Evolutionary conservation across 2,113 vertebrate species (phyloP).

Genomic region (Pedionomus torquatus): DNA sequence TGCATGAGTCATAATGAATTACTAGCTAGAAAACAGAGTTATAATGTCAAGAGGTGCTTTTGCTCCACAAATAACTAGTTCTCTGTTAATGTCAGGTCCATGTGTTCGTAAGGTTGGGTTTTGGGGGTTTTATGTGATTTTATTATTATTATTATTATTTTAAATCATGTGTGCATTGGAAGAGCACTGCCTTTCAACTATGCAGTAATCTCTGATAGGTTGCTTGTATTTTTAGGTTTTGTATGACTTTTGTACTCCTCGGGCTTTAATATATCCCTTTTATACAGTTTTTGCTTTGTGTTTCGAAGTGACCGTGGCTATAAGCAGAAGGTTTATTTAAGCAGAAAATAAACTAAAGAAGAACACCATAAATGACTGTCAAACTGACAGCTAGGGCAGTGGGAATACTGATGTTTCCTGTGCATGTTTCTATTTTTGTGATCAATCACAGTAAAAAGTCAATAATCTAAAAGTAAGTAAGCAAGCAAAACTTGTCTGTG

Average conservation of each 20-base stretch:
- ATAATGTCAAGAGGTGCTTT: constrained; percentile 24
- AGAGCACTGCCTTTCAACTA: background rate
- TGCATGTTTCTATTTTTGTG: background rate
- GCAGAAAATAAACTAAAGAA: background rate
- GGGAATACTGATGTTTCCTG: background rate
- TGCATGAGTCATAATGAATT: constrained; percentile 9
- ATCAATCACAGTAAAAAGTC: background rate
- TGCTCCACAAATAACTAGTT: background rate
- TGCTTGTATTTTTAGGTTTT: background rate
- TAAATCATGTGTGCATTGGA: background rate
- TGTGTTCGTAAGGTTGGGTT: background rate
- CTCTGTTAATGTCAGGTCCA: background rate
- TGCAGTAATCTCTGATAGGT: background rate
- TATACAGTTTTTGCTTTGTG: background rate
- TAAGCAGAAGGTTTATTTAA: background rate
- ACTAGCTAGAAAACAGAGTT: background rate
- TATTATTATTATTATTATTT: background rate
- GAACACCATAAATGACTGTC: background rate
- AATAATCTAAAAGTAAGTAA: background rate
- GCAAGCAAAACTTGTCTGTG: background rate
- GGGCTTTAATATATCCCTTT: background rate
- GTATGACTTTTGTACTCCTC: background rate
- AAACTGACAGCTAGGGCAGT: background rate
- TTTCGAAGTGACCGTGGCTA: background rate
- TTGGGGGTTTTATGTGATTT: too few relatives aligned